A percentile compares a stretch with the other conserved stretches of the same genome.
Evolutionary conservation across 2,797 vertebrate genomes (phyloP).

Genomic region (Xenops minutus): DNA sequence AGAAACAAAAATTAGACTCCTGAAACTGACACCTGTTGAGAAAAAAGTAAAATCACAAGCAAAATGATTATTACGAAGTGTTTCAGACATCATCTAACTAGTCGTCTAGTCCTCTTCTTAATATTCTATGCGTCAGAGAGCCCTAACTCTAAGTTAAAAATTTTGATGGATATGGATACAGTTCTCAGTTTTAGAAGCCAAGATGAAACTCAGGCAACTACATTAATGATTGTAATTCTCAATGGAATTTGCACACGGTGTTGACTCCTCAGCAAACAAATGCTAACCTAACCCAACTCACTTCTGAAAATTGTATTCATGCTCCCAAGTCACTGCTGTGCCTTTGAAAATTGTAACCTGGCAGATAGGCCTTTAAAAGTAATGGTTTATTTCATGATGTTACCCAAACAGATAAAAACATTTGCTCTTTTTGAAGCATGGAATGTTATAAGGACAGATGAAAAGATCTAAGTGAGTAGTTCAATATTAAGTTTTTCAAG

Average conservation of each 20-base stretch:
- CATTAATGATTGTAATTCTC: not conserved
- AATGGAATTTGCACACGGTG: not conserved
- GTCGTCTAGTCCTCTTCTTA: not conserved
- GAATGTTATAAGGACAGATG: not conserved
- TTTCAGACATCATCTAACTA: not conserved
- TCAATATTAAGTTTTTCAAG: not conserved
- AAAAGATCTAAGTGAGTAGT: not conserved
- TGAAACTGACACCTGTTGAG: not conserved
- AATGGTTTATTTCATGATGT: not conserved
- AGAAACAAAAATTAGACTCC: not conserved
- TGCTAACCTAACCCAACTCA: not conserved
- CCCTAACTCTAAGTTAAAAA: not conserved
- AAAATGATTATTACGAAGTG: not conserved
- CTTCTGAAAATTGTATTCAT: not conserved
- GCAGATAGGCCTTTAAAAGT: not conserved
- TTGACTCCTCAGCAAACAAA: not conserved
- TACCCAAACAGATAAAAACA: not conserved
- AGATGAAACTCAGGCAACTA: not conserved
- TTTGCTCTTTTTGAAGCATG: not conserved
- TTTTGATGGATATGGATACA: not conserved
- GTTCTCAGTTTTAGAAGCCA: not conserved
- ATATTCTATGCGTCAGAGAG: not conserved
- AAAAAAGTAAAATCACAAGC: not conserved
- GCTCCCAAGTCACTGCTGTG: not conserved
- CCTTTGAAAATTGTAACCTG: not conserved